phyloP scores from a whole-genome alignment of 2,888 invertebrate species.

The Clitarchus hookeri region DNA sequence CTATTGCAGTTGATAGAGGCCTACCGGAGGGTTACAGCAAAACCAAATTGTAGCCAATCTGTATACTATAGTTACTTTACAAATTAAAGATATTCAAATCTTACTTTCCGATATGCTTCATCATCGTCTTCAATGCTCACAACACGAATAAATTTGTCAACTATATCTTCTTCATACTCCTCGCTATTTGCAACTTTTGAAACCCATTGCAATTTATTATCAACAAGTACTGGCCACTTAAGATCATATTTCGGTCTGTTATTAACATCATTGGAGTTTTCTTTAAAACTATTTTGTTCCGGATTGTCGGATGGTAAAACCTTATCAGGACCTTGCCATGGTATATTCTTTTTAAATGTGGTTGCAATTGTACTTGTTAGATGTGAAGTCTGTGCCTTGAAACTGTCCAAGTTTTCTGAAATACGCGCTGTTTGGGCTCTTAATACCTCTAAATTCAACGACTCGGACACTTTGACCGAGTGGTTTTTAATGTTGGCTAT shows the following conservation, averaged over 20 bases:
- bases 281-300: background rate
- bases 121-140: conserved; percentile 58
- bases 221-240: conserved; percentile 61
- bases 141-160: conserved; percentile 62
- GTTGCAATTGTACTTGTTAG: conserved; percentile 24
- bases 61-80: no score
- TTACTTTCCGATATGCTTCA: conserved; percentile 44
- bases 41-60: no score
- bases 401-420: conserved; percentile 50
- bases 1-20: no score
- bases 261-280: background rate
- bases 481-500: conserved; percentile 55
- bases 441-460: conserved; percentile 46
- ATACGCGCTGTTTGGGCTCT: conserved; percentile 53
- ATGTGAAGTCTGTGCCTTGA: conserved; percentile 48
- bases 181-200: conserved; percentile 51
- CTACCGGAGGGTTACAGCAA: no score
- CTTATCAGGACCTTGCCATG: background rate
- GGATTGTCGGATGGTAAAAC: background rate
- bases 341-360: background rate
- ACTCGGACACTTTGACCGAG: conserved; percentile 55
- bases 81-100: background rate
- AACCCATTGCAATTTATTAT: conserved; percentile 58
- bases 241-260: conserved; percentile 51
- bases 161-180: conserved; percentile 58